Percentiles rank a stretch among this genome's conserved stretches.
These are phyloP conservation scores for Sthenelais limicola DNA, from an alignment of 2,888 invertebrate genomes.

Conservation along the genomic window DNA sequence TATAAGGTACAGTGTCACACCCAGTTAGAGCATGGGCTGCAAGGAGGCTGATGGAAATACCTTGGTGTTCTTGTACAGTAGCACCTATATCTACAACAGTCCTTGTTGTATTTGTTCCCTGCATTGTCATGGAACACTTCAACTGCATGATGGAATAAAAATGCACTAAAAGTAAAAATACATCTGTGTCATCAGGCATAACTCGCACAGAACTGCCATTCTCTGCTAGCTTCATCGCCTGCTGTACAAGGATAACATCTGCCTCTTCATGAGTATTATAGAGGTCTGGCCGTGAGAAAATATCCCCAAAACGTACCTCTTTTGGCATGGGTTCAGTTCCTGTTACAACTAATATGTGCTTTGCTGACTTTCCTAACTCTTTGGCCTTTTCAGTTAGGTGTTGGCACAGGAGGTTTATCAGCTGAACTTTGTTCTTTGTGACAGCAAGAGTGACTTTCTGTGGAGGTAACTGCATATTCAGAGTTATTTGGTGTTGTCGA, in stretches of 20 bases:
- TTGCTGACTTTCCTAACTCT: too few species aligned
- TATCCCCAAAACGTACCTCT: background rate
- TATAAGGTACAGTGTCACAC: slow-evolving; percentile 14
- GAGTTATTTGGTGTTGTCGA: too few species aligned
- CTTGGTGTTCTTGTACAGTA: background rate
- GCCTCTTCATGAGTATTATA: background rate
- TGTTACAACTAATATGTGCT: too few species aligned
- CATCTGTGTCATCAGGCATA: background rate
- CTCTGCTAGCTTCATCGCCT: background rate
- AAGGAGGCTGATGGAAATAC: background rate
- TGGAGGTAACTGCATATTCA: background rate
- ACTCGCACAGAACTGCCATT: background rate
- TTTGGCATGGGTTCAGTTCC: background rate
- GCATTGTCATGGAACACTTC: background rate
- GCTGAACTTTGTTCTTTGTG: background rate
- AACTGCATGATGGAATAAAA: background rate
- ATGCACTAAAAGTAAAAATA: background rate
- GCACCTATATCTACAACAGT: background rate
- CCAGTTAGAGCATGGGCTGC: slow-evolving; percentile 7
- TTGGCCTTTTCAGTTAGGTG: background rate
- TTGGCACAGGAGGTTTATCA: background rate
- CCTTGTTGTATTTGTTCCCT: background rate
- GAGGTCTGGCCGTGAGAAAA: background rate
- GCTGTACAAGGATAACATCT: background rate
- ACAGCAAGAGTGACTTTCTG: background rate